Evolutionary conservation across 2,797 vertebrate genomes (phyloP), one percentile per base, ranked within the genome.

Genomic region (Syndactyla subalaris): DNA sequence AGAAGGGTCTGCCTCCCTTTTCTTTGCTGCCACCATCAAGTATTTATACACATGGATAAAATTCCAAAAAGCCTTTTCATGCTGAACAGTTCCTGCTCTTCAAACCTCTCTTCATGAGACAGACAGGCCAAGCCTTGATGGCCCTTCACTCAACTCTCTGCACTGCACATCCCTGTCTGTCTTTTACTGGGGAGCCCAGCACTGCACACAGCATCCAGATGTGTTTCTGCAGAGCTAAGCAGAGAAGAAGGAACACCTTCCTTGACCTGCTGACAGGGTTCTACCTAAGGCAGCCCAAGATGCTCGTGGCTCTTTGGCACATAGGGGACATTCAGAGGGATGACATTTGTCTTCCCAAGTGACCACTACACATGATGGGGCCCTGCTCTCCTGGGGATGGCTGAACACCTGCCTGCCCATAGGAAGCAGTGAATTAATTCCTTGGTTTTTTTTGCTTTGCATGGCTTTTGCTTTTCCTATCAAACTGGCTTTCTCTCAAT

Each of bases 291-390:
- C 11, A 78, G 30, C 11, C 41, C 26, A 43, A 36, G 26, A 21
- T 57, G 18, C 9, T 55, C 13, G 26, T 38, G 32, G 48, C 17
- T 62, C 36, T 49, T 49, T 36, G 22, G 12, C 51, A 49, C 4
- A 8, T 36, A 7, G 22, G 19, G 16, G 4, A 12, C 23, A 5
- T 39, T 73, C 23, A 29, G 67, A 58, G n/a, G 10, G n/a, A 45
- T 18, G 22, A 7, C 9, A 0, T 32, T 57, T 66, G 29, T 46
- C 20, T 66, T 59, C 17, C 9, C 7, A 18, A 34, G 23, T 52
- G 1, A 0, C 21, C 17, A 17, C 18, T 39, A 14, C 21, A 34
- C 3, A 17, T 59, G 11, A 15, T 30, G 3, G 41, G 21, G 41
- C 30, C 22, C 30, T 46, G 29, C 14, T 34, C 11, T 67, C 6